phyloP scores from a whole-genome alignment of 2,797 vertebrate species.

The Scolopax bukidnonensis region DNA sequence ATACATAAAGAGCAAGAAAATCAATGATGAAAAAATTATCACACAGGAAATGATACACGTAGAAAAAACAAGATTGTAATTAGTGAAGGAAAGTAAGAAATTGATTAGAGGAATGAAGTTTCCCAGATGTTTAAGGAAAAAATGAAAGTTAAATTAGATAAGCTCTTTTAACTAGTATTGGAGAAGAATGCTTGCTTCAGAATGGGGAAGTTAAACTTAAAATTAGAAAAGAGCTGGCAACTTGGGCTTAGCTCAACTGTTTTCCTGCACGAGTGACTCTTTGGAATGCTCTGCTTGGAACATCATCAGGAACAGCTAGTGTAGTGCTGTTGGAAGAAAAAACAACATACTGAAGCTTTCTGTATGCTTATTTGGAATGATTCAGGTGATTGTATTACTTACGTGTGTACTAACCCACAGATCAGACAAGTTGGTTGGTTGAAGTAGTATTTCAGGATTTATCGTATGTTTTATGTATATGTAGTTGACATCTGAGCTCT shows the following conservation, averaged over 20 bases:
- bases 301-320: conserved; percentile 22
- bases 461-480: background rate
- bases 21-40: conserved; percentile 58
- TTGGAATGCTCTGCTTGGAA: conserved; percentile 48
- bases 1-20: conserved; percentile 38
- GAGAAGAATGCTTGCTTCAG: conserved; percentile 1
- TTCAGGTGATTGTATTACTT: background rate
- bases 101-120: conserved; percentile 61
- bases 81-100: conserved; percentile 63
- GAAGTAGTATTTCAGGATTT: background rate
- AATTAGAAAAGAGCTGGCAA: conserved; percentile 36
- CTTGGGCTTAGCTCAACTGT: conserved; percentile 52
- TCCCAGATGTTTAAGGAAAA: conserved; percentile 51
- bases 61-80: conserved; percentile 51
- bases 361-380: background rate
- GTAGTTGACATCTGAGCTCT: background rate
- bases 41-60: conserved; percentile 52
- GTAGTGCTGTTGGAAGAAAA: background rate
- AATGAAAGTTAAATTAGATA: conserved; percentile 37
- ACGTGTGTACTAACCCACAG: background rate
- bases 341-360: background rate
- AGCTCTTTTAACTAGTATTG: conserved; percentile 37
- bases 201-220: conserved; percentile 35
- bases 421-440: background rate
- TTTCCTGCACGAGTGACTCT: conserved; percentile 53